Evolutionary conservation across 2,888 invertebrate species (phyloP), one percentile per base, ranked within the genome.

Genomic region (Nemotelus nigrinus): DNA sequence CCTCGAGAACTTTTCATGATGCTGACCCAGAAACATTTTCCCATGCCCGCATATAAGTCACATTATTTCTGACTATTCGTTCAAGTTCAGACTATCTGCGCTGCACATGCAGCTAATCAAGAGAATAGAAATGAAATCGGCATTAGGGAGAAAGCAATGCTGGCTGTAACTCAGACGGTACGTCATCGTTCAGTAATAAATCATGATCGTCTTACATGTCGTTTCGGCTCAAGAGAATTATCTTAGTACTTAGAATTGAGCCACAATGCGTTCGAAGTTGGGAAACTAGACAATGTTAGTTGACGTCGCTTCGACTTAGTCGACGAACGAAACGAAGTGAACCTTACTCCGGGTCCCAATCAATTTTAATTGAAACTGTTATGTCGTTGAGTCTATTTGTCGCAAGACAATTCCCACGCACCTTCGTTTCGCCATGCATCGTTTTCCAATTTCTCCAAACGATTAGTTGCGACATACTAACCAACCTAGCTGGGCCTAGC

Each of bases 311-410:
- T 25, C 25, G 25, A 25, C 25, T 25, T 25, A 25, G 25, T 25
- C 25, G 25, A 25, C 25, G 25, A 25, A 25, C 25, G 25, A 25
- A 74, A 10, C 43, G 39, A 60, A 60, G 58, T 60, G 60, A 60
- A 60, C 63, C 60, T 41, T 60, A 47, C 74, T 47, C 48, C n/a
- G n/a, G 48, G n/a, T 25, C 8, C 60, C 74, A 74, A 74, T 74
- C 74, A 74, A 60, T 74, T 74, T 74, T 74, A 74, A 74, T 74
- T 74, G 74, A 74, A 74, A 63, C 74, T 60, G 60, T 74, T 74
- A 60, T 74, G 48, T 74, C 74, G 74, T 10, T 74, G 63, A 60
- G 50, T 63, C 74, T 74, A 74, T 74, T 74, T 74, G 74, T 74
- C 74, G 60, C 44, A 57, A 74, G 74, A 74, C 60, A 63, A 60